Evolutionary conservation across 2,113 vertebrate genomes (phyloP), one percentile per base, ranked within the genome.

Genomic region (Globicephala melas): DNA sequence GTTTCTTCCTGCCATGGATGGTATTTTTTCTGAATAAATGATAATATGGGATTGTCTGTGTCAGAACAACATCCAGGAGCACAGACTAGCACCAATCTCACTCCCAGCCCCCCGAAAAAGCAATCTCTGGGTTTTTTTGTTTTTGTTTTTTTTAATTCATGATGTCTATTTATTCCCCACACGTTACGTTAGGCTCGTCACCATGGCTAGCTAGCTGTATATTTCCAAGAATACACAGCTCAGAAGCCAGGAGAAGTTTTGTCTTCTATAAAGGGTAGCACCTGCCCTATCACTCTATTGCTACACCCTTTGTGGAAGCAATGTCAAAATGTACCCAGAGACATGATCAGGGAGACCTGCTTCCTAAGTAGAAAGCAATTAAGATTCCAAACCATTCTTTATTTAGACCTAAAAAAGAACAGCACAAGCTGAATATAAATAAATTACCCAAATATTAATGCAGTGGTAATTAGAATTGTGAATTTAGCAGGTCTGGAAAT

Each of bases 11-110:
- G 83, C 18, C 14, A 21, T 0, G 9, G 68, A 50, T 73, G 90
- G 92, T 87, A 71, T 73, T 95, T 94, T 94, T 94, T 76, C 90
- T 89, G 60, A 93, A 74, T 88, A 92, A 91, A 90, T 90, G n/a
- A 93, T 95, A 89, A 91, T 95, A 77, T 33, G 36, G 41, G 63
- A 67, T 67, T 95, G 55, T 91, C 63, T 65, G 2, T 90, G 67
- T 94, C 70, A 97, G 68, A 90, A 7, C 28, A 93, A 86, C 6
- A 84, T 58, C 33, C 36, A 17, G 53, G 15, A 53, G 53, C 53
- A 53, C 53, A 53, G 15, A 53, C 53, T 17, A 53, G 53, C 53
- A 53, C 53, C 53, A 53, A 17, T 53, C 50, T 53, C 50, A 53
- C 53, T 17, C 15, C 53, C 53, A 53, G 53, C 15, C 53, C 1